phyloP scores from a whole-genome alignment of 2,797 vertebrate genomes.

The Hydrophis major region DNA sequence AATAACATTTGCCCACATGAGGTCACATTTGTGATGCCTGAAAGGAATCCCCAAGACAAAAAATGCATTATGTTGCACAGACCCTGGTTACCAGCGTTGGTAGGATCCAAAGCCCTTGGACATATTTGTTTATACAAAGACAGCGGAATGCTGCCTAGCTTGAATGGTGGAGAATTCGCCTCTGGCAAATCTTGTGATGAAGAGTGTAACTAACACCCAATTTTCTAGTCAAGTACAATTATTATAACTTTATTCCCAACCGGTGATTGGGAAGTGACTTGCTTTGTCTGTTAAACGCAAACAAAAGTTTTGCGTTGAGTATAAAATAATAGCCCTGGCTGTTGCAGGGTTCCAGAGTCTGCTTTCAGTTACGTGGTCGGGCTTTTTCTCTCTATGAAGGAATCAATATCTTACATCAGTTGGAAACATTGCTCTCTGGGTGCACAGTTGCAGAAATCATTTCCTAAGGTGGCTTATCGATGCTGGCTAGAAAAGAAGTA shows the following conservation, averaged over 20 bases:
- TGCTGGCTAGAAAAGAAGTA: not conserved
- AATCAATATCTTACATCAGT: conserved; percentile 22
- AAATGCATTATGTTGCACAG: not conserved
- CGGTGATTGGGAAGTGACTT: conserved; percentile 39
- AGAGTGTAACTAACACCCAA: conserved; percentile 57
- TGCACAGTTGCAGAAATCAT: conserved; percentile 3
- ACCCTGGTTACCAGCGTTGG: conserved; percentile 45
- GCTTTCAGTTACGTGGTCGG: not conserved
- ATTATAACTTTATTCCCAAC: conserved; percentile 48
- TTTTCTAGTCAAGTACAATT: conserved; percentile 64
- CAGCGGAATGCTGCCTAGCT: conserved; percentile 61
- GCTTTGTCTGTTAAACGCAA: conserved; percentile 45
- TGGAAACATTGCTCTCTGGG: conserved; percentile 18
- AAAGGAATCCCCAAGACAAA: conserved; percentile 4
- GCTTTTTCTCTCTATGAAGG: conserved; percentile 11
- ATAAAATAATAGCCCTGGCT: conserved; percentile 1
- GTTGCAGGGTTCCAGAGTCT: not conserved
- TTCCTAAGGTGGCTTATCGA: not conserved
- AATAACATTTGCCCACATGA: conserved; percentile 3
- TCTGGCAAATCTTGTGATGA: conserved; percentile 62
- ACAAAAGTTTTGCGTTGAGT: not conserved
- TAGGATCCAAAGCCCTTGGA: conserved; percentile 55
- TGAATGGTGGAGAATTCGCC: conserved; percentile 54
- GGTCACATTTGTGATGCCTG: not conserved
- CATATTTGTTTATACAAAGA: conserved; percentile 57